phyloP scores from a whole-genome alignment of 2,888 invertebrate species.

The Salpingus planirostris region DNA sequence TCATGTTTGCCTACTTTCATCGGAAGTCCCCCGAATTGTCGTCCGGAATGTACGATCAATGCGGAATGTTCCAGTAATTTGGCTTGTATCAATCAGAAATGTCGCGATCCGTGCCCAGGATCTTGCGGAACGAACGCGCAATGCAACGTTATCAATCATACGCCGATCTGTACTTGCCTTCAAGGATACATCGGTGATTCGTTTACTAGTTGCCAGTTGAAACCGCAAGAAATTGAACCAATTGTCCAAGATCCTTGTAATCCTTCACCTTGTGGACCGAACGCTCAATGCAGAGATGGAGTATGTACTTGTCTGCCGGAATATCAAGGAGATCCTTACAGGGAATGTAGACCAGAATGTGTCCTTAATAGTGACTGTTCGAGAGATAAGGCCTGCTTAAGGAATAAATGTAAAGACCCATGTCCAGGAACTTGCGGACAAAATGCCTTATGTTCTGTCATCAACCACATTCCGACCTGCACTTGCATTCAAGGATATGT shows the following conservation, averaged over 20 bases:
- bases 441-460: slow-evolving; percentile 58
- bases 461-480: slow-evolving; percentile 61
- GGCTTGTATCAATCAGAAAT: slow-evolving; percentile 70
- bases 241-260: slow-evolving; percentile 53
- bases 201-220: slow-evolving; percentile 42
- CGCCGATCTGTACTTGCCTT: slow-evolving; percentile 59
- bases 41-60: slow-evolving; percentile 59
- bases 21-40: slow-evolving; percentile 61
- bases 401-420: slow-evolving; percentile 58
- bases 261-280: slow-evolving; percentile 63
- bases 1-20: slow-evolving; percentile 55
- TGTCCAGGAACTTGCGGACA: slow-evolving; percentile 59
- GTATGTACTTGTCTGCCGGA: slow-evolving; percentile 51
- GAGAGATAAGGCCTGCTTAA: slow-evolving; percentile 51
- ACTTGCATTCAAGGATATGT: slow-evolving; percentile 55
- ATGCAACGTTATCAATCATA: slow-evolving; percentile 69
- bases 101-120: slow-evolving; percentile 69
- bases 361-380: slow-evolving; percentile 56
- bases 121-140: slow-evolving; percentile 68
- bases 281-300: slow-evolving; percentile 56
- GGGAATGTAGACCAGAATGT: slow-evolving; percentile 60
- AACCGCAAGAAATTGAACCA: slow-evolving; percentile 11
- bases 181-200: slow-evolving; percentile 52
- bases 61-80: slow-evolving; percentile 63
- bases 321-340: slow-evolving; percentile 55